phyloP scores from a whole-genome alignment of 2,888 invertebrate genomes.

The Orthosia incerta region DNA sequence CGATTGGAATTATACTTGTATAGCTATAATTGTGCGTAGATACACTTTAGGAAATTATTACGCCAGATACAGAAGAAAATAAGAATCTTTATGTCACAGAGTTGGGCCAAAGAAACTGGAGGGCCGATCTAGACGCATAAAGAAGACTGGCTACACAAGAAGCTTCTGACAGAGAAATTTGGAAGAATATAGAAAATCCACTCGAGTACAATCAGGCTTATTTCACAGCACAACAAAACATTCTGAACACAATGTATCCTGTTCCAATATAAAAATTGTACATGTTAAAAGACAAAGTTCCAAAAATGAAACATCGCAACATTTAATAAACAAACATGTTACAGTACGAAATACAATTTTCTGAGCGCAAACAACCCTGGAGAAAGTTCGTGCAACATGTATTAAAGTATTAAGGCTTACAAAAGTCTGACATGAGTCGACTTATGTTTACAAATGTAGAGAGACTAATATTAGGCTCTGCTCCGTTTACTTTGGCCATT shows the following conservation, averaged over 20 bases:
- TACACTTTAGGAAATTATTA: too few species aligned
- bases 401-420: constrained; percentile 54
- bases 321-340: constrained; percentile 13
- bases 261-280: background rate
- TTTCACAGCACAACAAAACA: background rate
- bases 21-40: background rate
- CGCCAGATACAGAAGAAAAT: background rate
- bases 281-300: constrained; percentile 20
- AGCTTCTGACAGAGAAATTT: background rate
- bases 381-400: constrained; percentile 45
- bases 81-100: background rate
- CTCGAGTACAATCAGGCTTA: background rate
- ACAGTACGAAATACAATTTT: constrained; percentile 25
- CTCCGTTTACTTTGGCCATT: constrained; percentile 28
- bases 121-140: background rate
- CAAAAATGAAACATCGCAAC: background rate
- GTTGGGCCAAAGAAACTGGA: background rate
- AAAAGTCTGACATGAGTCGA: constrained; percentile 36
- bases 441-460: constrained; percentile 44
- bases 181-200: background rate
- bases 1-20: background rate
- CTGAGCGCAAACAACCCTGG: constrained; percentile 39
- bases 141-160: background rate
- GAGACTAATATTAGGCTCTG: constrained; percentile 33
- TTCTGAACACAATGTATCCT: background rate